Conservation (phyloP, 2,797 vertebrate species). For the Darevskia nairensis region DNA sequence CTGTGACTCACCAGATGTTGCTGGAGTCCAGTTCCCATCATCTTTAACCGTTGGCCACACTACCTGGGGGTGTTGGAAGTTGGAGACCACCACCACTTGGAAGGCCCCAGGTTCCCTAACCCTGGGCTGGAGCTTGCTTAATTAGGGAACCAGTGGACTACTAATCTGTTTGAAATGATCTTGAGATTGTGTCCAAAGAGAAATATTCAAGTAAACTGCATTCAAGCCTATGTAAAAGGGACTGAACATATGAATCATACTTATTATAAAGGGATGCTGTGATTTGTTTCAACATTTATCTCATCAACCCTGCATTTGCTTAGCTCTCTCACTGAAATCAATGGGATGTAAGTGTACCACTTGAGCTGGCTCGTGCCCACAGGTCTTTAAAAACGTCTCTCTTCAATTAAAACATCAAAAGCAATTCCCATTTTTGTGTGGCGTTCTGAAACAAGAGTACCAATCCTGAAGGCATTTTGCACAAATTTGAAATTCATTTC, state of each 20-base stretch:
- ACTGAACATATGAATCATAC: not conserved
- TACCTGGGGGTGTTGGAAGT: too few species aligned
- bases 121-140: not conserved
- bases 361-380: not conserved
- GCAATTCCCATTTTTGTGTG: not conserved
- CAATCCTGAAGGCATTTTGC: not conserved
- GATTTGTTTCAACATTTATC: not conserved
- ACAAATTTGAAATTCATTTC: constrained; percentile 10
- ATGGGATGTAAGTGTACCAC: not conserved
- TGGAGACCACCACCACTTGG: too few species aligned
- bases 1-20: too few species aligned
- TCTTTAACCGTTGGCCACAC: too few species aligned
- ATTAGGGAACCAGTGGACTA: not conserved
- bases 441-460: not conserved
- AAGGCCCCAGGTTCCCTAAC: too few species aligned
- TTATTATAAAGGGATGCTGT: not conserved
- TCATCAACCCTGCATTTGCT: not conserved
- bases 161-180: not conserved
- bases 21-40: too few species aligned
- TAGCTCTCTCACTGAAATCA: not conserved
- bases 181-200: not conserved
- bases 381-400: not conserved
- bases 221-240: not conserved
- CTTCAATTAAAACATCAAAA: not conserved
- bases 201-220: not conserved